Evolutionary conservation across 2,888 invertebrate genomes (phyloP).

Genomic region (Melanchra persicariae): DNA sequence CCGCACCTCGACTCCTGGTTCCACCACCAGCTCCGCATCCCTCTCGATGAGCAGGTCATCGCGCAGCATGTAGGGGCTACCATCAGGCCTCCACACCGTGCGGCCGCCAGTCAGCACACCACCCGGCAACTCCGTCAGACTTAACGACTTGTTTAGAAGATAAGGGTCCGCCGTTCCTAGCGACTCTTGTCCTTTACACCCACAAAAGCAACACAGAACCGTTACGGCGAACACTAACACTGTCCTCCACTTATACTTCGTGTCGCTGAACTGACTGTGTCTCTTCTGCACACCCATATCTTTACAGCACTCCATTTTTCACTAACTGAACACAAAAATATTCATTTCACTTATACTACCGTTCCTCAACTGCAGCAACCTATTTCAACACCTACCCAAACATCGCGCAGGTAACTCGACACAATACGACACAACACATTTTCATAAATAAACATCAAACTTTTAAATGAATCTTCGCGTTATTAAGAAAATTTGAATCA

Average conservation of each 20-base stretch:
- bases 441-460: slow-evolving; percentile 61
- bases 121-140: slow-evolving; percentile 91
- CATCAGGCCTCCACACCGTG: slow-evolving; percentile 89
- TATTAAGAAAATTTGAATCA: slow-evolving; percentile 66
- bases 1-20: slow-evolving; percentile 96
- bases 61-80: slow-evolving; percentile 94
- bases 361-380: slow-evolving; percentile 76
- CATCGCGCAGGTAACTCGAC: slow-evolving; percentile 75
- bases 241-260: slow-evolving; percentile 90
- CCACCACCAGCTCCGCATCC: slow-evolving; percentile 95
- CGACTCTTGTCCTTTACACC: slow-evolving; percentile 82
- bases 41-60: slow-evolving; percentile 95
- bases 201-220: slow-evolving; percentile 74
- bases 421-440: slow-evolving; percentile 67
- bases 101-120: slow-evolving; percentile 92
- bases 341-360: slow-evolving; percentile 85
- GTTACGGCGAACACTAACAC: slow-evolving; percentile 74
- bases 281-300: slow-evolving; percentile 88
- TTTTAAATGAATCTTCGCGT: slow-evolving; percentile 59
- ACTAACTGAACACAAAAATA: slow-evolving; percentile 81
- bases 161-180: slow-evolving; percentile 82
- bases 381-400: slow-evolving; percentile 78
- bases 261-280: slow-evolving; percentile 89
- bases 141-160: slow-evolving; percentile 83
- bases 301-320: slow-evolving; percentile 83